phyloP scores from a whole-genome alignment of 2,888 invertebrate species.

The Ornithoptera alexandrae region DNA sequence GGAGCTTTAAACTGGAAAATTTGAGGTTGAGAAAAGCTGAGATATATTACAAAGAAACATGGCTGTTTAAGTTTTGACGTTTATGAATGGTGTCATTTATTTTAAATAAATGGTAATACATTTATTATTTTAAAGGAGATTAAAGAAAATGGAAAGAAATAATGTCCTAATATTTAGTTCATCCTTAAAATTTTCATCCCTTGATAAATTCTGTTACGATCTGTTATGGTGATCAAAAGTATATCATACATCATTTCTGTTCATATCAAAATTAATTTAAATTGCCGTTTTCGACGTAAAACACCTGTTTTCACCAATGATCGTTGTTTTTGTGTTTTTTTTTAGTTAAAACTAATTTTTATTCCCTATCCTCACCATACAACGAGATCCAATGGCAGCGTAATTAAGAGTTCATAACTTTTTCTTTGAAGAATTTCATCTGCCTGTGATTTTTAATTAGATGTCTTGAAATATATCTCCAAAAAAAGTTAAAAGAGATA shows the following conservation, averaged over 20 bases:
- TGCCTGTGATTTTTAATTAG: constrained; percentile 11
- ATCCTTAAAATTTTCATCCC: too few relatives aligned
- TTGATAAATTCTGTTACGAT: too few relatives aligned
- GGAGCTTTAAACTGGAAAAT: background rate
- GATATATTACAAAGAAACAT: background rate
- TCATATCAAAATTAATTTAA: too few relatives aligned
- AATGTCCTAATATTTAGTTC: too few relatives aligned
- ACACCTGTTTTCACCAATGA: too few relatives aligned
- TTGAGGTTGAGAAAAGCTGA: background rate
- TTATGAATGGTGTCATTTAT: background rate
- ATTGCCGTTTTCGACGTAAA: too few relatives aligned
- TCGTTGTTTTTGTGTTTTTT: background rate
- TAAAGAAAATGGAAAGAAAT: background rate
- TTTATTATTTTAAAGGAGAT: background rate
- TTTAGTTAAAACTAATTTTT: background rate
- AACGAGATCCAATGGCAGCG: background rate
- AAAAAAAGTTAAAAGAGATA: background rate
- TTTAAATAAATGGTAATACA: background rate
- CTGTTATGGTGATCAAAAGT: too few relatives aligned
- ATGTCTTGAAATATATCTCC: background rate
- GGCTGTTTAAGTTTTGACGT: background rate
- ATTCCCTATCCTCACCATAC: background rate
- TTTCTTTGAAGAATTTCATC: constrained; percentile 6
- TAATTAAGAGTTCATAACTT: constrained; percentile 9
- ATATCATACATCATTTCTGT: too few relatives aligned